These are phyloP conservation scores for Rhabdomys pumilio DNA, from an alignment of 2,797 vertebrate genomes.

Conservation along the genomic window DNA sequence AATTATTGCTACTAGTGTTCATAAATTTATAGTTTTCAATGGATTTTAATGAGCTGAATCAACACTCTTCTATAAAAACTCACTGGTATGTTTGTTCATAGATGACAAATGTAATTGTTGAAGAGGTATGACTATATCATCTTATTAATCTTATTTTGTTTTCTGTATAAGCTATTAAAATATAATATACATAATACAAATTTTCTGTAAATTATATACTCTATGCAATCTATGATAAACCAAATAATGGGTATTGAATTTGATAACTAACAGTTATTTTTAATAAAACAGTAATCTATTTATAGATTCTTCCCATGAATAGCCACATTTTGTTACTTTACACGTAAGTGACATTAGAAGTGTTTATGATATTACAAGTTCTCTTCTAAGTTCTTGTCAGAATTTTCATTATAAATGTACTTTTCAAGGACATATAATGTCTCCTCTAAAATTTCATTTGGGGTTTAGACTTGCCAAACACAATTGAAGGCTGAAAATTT, in stretches of 20 bases:
- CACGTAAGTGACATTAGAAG: conserved; percentile 36
- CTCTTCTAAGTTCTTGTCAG: conserved; percentile 63
- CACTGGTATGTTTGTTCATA: neutral
- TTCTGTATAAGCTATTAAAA: conserved; percentile 51
- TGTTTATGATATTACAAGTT: conserved; percentile 35
- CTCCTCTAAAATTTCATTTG: conserved; percentile 75
- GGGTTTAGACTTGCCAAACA: conserved; percentile 63
- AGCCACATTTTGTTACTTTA: conserved; percentile 40
- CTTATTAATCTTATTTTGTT: neutral
- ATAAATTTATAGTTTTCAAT: conserved; percentile 57
- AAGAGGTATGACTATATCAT: neutral
- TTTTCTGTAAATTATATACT: neutral
- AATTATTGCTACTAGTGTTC: conserved; percentile 14
- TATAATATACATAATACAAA: conserved; percentile 46
- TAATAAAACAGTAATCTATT: neutral
- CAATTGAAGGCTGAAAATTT: conserved; percentile 66
- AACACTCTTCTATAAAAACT: conserved; percentile 7
- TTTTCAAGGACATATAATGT: conserved; percentile 64
- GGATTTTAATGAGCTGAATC: conserved; percentile 60
- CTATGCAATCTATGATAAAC: conserved; percentile 17
- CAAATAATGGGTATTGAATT: conserved; percentile 18
- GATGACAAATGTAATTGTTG: conserved; percentile 2
- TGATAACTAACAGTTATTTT: conserved; percentile 54
- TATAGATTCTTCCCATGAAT: neutral
- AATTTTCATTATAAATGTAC: conserved; percentile 75